Percentiles rank a stretch among this genome's conserved stretches.
phyloP scores from a whole-genome alignment of 92 coral and sea anemone species.

The Plumapathes pennacea region DNA sequence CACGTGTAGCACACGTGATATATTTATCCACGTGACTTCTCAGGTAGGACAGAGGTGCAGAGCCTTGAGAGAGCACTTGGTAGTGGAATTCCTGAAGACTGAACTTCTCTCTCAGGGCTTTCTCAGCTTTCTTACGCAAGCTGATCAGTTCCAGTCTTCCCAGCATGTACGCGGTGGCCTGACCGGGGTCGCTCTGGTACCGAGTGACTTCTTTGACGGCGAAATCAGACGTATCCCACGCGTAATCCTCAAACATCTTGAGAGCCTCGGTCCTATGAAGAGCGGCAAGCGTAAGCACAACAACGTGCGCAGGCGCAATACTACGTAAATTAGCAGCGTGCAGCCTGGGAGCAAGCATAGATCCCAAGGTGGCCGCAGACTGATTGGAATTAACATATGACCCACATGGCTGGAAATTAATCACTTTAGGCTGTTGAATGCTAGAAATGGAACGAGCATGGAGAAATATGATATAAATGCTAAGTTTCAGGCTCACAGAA shows the following conservation, averaged over 20 bases:
- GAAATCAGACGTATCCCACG: conserved; percentile 94
- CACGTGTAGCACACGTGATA: conserved; percentile 48
- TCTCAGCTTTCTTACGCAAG: conserved; percentile 77
- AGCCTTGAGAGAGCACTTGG: conserved; percentile 91
- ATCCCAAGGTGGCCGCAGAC: too few species aligned
- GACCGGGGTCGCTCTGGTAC: conserved; percentile 98
- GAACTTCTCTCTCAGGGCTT: conserved; percentile 60
- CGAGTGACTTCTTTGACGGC: conserved; percentile 90
- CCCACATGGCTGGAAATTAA: too few species aligned
- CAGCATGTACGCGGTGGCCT: conserved; percentile 97
- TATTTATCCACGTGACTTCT: conserved; percentile 74
- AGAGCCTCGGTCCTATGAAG: conserved; percentile 71
- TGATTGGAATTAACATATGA: too few species aligned
- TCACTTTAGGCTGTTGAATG: too few species aligned
- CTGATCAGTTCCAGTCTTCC: conserved; percentile 85
- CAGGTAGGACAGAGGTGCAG: conserved; percentile 80
- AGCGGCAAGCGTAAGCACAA: too few species aligned
- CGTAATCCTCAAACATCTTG: conserved; percentile 50
- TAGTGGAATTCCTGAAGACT: conserved; percentile 86
- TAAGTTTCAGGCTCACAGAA: too few species aligned
- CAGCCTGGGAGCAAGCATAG: too few species aligned
- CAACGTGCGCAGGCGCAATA: too few species aligned
- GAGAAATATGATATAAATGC: too few species aligned
- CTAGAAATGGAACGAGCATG: too few species aligned
- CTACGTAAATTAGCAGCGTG: too few species aligned